Percentiles rank a stretch among this genome's conserved stretches.
Conservation (phyloP, 2,797 vertebrate species). For the Delichon dasypus region DNA sequence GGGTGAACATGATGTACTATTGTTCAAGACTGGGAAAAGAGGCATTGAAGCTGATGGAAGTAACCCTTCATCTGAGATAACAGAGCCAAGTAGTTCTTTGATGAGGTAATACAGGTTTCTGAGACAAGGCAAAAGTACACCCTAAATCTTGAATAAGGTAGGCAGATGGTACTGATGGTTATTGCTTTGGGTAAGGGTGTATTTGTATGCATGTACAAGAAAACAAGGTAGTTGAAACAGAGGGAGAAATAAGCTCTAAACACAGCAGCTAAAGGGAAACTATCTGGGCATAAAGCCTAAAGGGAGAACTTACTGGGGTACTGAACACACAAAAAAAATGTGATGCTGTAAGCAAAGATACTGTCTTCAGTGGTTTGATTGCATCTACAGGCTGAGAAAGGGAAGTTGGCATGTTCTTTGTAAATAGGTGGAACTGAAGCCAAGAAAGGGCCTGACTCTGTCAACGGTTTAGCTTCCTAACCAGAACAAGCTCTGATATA, state of each 20-base stretch:
- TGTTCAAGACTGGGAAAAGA: background rate
- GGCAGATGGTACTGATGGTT: background rate
- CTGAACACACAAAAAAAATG: background rate
- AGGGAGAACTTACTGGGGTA: background rate
- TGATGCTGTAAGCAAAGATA: conserved; percentile 2
- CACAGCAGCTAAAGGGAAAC: background rate
- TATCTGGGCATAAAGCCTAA: background rate
- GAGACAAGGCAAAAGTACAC: conserved; percentile 3
- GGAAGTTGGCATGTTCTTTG: background rate
- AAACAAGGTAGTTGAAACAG: background rate
- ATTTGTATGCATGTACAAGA: background rate
- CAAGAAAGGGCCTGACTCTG: background rate
- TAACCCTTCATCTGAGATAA: conserved; percentile 32
- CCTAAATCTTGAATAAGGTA: conserved; percentile 2
- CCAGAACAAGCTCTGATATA: background rate
- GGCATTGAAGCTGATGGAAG: conserved; percentile 15
- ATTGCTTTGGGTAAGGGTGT: conserved; percentile 4
- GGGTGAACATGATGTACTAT: background rate
- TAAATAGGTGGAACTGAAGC: background rate
- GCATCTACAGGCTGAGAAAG: background rate
- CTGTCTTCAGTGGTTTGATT: conserved; percentile 7
- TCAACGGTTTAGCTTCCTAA: background rate
- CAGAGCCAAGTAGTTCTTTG: conserved; percentile 25
- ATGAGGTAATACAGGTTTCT: conserved; percentile 39
- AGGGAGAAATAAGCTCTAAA: background rate